phyloP scores from a whole-genome alignment of 2,797 vertebrate species.

The Acanthornis magna region DNA sequence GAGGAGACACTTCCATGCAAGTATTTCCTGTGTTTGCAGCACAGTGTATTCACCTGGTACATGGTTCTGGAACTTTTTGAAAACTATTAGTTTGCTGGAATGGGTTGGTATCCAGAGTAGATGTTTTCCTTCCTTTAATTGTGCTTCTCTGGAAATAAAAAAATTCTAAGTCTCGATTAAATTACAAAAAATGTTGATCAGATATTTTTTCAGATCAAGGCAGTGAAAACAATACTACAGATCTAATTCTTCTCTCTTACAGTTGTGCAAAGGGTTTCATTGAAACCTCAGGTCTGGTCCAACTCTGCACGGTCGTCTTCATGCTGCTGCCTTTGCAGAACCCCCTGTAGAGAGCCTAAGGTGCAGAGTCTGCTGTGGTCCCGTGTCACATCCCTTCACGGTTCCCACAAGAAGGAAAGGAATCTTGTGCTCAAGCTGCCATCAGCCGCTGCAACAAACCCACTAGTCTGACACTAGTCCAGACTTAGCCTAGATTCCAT shows the following conservation, averaged over 20 bases:
- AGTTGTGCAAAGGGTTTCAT: neutral
- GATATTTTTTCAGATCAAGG: neutral
- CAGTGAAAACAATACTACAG: neutral
- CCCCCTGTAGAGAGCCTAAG: neutral
- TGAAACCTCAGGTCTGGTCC: neutral
- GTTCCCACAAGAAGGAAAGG: neutral
- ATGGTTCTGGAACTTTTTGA: neutral
- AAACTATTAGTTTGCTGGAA: neutral
- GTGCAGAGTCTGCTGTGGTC: neutral
- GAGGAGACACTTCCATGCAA: neutral
- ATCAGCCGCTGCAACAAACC: neutral
- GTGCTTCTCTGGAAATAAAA: neutral
- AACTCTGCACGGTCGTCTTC: neutral
- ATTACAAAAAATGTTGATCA: neutral
- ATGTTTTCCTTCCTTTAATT: neutral
- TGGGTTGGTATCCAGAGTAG: neutral
- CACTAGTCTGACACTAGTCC: neutral
- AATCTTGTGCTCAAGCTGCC: neutral
- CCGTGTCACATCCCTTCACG: neutral
- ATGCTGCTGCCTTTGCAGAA: neutral
- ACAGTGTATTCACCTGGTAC: neutral
- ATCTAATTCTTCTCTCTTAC: neutral
- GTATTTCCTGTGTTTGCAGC: neutral
- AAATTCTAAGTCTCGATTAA: neutral
- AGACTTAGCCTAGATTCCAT: neutral